These are phyloP conservation scores for Delphinus delphis DNA, from an alignment of 2,113 vertebrate genomes.

Conservation along the genomic window DNA sequence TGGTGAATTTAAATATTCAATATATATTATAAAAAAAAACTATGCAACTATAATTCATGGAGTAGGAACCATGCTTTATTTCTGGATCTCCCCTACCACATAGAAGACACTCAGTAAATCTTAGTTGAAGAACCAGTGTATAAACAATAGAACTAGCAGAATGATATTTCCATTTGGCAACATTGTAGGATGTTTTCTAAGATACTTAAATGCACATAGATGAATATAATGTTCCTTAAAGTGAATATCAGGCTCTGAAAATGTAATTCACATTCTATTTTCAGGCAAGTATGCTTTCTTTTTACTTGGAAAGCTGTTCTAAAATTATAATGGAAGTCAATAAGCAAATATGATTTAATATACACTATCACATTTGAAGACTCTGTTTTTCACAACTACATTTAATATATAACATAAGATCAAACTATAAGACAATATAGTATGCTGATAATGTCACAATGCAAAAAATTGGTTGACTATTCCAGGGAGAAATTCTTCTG, in stretches of 20 bases:
- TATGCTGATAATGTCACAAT: background rate
- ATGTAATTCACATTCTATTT: background rate
- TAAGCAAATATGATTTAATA: background rate
- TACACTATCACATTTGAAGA: background rate
- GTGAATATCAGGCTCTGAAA: background rate
- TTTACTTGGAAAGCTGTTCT: background rate
- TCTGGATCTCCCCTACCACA: background rate
- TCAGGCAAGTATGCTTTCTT: background rate
- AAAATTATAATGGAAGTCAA: conserved; percentile 10
- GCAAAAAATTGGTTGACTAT: background rate
- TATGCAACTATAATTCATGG: background rate
- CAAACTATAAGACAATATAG: background rate
- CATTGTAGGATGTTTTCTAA: background rate
- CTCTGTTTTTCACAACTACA: background rate
- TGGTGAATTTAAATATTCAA: conserved; percentile 15
- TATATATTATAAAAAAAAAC: background rate
- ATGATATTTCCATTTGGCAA: background rate
- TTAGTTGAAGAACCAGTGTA: background rate
- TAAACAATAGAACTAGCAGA: background rate
- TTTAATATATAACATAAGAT: background rate
- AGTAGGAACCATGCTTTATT: background rate
- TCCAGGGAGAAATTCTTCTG: background rate
- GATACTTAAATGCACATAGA: background rate
- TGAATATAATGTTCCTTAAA: background rate
- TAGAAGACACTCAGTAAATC: background rate